Percentiles rank a stretch among this genome's conserved stretches.
phyloP scores from a whole-genome alignment of 2,113 vertebrate species.

The Aythya baeri region DNA sequence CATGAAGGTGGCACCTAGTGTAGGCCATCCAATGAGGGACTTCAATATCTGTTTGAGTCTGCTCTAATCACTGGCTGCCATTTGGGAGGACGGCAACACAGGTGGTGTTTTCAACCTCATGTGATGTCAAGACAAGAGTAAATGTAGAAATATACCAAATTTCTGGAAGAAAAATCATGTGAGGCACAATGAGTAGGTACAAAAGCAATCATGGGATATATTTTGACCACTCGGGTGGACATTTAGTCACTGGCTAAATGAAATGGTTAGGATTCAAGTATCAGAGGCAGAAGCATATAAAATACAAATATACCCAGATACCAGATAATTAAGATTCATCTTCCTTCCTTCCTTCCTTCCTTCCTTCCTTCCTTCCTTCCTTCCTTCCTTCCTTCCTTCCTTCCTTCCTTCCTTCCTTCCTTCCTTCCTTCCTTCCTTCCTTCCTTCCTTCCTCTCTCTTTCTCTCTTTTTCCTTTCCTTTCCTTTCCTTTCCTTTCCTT shows the following conservation, averaged over 20 bases:
- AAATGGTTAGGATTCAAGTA: neutral
- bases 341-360: too few species aligned
- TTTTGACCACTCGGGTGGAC: neutral
- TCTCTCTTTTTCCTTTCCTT: too few species aligned
- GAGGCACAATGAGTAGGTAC: neutral
- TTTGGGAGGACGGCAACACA: neutral
- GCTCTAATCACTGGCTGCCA: neutral
- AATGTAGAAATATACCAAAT: neutral
- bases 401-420: too few species aligned
- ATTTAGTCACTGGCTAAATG: fast-evolving
- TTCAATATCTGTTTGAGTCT: neutral
- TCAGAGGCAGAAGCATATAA: neutral
- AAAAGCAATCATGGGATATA: neutral
- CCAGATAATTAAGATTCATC: neutral
- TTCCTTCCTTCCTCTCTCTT: neutral
- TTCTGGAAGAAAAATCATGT: neutral
- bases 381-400: too few species aligned
- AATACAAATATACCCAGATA: neutral
- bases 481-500: too few species aligned
- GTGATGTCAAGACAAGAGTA: neutral
- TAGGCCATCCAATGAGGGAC: neutral
- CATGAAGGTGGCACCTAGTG: neutral
- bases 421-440: too few species aligned
- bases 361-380: too few species aligned
- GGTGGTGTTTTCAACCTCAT: neutral